Percentiles rank a stretch among this genome's conserved stretches.
Evolutionary conservation across 92 coral and sea anemone genomes (phyloP).

Genomic region (Umimayanthus kanabou): DNA sequence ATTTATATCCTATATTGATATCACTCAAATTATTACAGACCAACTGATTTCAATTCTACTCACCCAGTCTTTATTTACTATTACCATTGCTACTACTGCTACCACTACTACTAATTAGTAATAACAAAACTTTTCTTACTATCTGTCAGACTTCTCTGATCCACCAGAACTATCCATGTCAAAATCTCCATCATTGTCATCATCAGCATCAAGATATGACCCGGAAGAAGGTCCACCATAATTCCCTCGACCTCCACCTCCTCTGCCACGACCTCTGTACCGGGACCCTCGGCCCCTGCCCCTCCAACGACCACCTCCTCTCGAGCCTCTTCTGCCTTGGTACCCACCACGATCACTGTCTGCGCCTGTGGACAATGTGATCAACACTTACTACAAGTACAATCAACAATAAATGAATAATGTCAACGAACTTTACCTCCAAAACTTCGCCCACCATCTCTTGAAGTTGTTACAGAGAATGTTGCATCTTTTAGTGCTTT

Average conservation of each 20-base stretch:
- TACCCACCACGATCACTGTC: slow-evolving; percentile 41
- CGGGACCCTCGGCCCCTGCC: slow-evolving; percentile 58
- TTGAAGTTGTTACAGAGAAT: slow-evolving; percentile 73
- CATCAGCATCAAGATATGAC: slow-evolving; percentile 51
- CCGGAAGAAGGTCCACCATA: slow-evolving; percentile 53
- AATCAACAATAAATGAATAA: background rate
- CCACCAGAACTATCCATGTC: slow-evolving; percentile 53
- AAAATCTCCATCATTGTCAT: slow-evolving; percentile 57
- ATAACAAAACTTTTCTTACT: slow-evolving; percentile 29
- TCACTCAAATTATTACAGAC: too few relatives aligned
- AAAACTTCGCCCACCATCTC: slow-evolving; percentile 73
- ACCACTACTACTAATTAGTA: background rate
- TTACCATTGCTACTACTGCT: too few relatives aligned
- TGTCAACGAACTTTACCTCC: slow-evolving; percentile 32
- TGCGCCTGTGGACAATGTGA: slow-evolving; percentile 22
- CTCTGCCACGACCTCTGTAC: slow-evolving; percentile 60
- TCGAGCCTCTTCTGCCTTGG: slow-evolving; percentile 41
- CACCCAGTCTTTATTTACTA: too few relatives aligned
- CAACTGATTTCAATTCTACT: too few relatives aligned
- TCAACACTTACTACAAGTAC: too few relatives aligned
- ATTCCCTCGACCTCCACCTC: slow-evolving; percentile 54
- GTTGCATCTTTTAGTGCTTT: slow-evolving; percentile 92
- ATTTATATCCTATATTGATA: too few relatives aligned
- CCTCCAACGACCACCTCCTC: slow-evolving; percentile 45
- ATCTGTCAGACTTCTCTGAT: slow-evolving; percentile 30